phyloP scores from a whole-genome alignment of 2,888 invertebrate genomes.

The Leucophora obtusa region DNA sequence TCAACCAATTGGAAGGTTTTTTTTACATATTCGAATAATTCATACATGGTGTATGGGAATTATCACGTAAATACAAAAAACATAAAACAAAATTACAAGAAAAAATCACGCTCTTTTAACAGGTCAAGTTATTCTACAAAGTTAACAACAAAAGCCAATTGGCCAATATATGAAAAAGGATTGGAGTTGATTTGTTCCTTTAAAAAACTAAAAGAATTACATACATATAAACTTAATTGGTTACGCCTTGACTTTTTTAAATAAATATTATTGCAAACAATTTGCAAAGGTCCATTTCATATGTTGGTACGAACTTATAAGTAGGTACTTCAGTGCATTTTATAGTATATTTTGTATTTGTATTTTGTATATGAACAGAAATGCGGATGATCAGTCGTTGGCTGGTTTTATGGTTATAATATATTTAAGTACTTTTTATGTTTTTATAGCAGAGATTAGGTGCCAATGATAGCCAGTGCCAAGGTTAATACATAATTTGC shows the following conservation, averaged over 20 bases:
- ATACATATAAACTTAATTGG: slow-evolving; percentile 65
- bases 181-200: background rate
- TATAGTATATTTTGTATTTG: background rate
- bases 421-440: slow-evolving; percentile 7
- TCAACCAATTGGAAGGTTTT: slow-evolving; percentile 2
- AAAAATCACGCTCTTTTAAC: slow-evolving; percentile 33
- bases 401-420: background rate
- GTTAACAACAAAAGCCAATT: slow-evolving; percentile 23
- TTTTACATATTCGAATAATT: background rate
- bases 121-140: slow-evolving; percentile 39
- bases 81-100: slow-evolving; percentile 10
- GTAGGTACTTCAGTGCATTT: background rate
- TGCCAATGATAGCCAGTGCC: slow-evolving; percentile 28
- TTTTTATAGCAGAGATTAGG: slow-evolving; percentile 33
- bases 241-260: slow-evolving; percentile 66
- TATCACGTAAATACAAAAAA: background rate
- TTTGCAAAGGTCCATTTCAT: slow-evolving; percentile 15
- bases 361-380: background rate
- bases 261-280: slow-evolving; percentile 49
- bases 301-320: background rate
- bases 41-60: background rate
- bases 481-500: slow-evolving; percentile 45
- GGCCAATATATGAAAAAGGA: background rate
- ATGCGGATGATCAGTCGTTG: background rate
- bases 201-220: background rate